Base-by-base conservation (phyloP, 2,797 vertebrate species). In the Capromys pilorides region DNA sequence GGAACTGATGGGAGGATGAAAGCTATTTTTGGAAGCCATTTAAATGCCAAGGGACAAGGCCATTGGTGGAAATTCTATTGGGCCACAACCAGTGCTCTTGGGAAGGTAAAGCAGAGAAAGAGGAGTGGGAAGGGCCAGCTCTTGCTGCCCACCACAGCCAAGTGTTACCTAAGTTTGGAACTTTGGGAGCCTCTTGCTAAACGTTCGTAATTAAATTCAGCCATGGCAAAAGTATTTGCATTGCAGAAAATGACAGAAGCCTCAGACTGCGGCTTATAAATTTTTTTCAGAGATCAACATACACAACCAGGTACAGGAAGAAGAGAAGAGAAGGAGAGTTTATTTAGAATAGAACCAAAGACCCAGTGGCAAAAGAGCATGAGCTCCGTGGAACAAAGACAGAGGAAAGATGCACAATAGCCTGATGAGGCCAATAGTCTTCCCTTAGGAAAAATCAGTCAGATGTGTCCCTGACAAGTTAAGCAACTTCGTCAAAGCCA, bases 381-480 rank as follows among this genome's bases (percentile, higher is more conserved):
- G 33, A 21, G 49, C 45, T 36, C n/a, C 54, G 33, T 41, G 49
- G 41, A 33, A 39, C 2, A 82, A 31, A 16, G 51, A 24, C 18
- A 67, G 51, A 33, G 41, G 24, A 83, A 77, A 6, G 11, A 26
- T 81, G 51, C 6, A 5, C 4, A 66, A 57, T 4, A 83, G 41
- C 2, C 0, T 33, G 45, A n/a, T 2, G 45, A 84, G 41, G 18
- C 14, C 12, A 7, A 8, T 54, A 41, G 31, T 71, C 88, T 82
- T 82, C 33, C 64, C 36, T 86, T 14, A 59, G 51, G 79, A 61
- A 87, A 85, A 54, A 81, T 5, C 49, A 54, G 78, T 71, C 79
- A 90, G 94, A 61, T 13, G 45, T 19, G 64, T 51, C 57, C 85
- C 62, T 93, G 83, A 92, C 41, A 64, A 62, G n/a, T 67, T 88